A percentile compares a stretch with the other conserved stretches of the same genome.
phyloP scores from a whole-genome alignment of 2,113 vertebrate species.

The Myotis brandtii region DNA sequence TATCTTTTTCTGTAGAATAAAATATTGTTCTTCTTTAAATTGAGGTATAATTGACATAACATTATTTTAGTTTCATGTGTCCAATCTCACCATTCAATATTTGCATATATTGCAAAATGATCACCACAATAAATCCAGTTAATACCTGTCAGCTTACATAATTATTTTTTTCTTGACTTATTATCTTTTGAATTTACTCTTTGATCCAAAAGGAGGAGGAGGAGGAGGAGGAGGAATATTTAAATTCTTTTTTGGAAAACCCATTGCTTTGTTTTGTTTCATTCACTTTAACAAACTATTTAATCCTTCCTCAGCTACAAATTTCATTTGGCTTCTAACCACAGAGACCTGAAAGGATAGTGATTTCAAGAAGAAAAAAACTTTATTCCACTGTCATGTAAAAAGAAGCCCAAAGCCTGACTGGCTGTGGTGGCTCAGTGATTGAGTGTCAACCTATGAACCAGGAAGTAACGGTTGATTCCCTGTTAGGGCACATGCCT shows the following conservation, averaged over 20 bases:
- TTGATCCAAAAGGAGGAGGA: not conserved
- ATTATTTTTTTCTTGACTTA: not conserved
- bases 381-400: not conserved
- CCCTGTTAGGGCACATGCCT: no score
- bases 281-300: conserved; percentile 3
- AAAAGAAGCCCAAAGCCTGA: not conserved
- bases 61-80: not conserved
- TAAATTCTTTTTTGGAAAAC: conserved; percentile 30
- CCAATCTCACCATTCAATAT: not conserved
- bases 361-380: not conserved
- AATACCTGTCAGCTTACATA: not conserved
- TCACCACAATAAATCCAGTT: not conserved
- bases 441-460: no score
- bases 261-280: not conserved
- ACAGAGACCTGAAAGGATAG: not conserved
- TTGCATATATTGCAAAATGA: not conserved
- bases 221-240: not conserved
- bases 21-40: not conserved
- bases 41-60: not conserved
- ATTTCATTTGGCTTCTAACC: not conserved
- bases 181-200: not conserved
- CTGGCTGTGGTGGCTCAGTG: no score
- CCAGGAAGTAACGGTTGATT: no score
- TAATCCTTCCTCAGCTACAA: not conserved
- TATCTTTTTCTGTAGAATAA: not conserved